Conservation (phyloP, 2,888 invertebrate species). For the Nemoura dubitans region DNA sequence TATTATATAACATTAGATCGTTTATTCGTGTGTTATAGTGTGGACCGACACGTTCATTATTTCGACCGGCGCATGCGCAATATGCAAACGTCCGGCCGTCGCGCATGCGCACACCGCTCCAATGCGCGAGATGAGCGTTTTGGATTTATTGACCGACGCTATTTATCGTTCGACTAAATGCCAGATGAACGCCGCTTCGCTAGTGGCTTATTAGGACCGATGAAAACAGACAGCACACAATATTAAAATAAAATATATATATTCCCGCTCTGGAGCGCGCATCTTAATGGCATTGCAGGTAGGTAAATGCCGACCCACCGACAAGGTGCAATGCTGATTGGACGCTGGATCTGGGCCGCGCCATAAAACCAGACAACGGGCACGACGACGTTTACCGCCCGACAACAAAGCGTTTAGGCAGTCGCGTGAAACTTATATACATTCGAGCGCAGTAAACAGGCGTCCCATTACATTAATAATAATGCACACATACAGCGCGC, state of each 20-base stretch:
- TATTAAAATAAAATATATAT: neutral
- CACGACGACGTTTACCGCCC: neutral
- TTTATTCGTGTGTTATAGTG: neutral
- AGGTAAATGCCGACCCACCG: neutral
- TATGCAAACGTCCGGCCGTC: too few relatives aligned
- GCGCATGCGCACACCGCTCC: too few relatives aligned
- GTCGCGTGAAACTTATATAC: too few relatives aligned
- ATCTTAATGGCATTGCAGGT: neutral
- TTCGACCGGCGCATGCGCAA: neutral
- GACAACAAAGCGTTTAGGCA: neutral
- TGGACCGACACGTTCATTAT: neutral
- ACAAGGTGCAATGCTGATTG: neutral
- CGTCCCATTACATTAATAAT: neutral
- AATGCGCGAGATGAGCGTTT: neutral
- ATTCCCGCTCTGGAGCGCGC: neutral
- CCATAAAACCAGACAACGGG: neutral
- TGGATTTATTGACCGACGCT: neutral
- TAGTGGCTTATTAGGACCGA: neutral
- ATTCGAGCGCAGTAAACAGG: too few relatives aligned
- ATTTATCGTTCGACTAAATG: neutral
- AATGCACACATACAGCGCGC: too few relatives aligned
- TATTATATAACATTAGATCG: conserved; percentile 5
- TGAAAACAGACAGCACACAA: neutral
- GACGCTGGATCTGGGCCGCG: neutral
- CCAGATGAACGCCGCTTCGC: neutral